These are phyloP conservation scores for Arenicola marina DNA, from an alignment of 2,888 invertebrate species.

Conservation along the genomic window DNA sequence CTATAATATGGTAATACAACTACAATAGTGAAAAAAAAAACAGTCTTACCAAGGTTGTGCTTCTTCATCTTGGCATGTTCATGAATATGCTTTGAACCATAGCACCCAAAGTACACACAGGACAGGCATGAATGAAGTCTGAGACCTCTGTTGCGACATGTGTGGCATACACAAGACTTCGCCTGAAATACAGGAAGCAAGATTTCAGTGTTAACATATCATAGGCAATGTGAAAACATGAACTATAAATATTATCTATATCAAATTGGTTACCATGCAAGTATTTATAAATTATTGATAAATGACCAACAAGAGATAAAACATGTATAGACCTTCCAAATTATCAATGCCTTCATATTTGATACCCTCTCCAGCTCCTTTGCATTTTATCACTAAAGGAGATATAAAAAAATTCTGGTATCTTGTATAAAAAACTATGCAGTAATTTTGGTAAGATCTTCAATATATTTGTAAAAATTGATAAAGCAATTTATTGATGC, in stretches of 20 bases:
- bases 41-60: slow-evolving; percentile 72
- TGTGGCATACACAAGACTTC: slow-evolving; percentile 79
- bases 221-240: background rate
- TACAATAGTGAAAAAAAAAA: background rate
- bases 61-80: slow-evolving; percentile 81
- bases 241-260: background rate
- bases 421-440: too few relatives aligned
- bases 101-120: slow-evolving; percentile 93
- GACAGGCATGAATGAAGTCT: slow-evolving; percentile 69
- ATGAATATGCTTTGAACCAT: slow-evolving; percentile 75
- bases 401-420: too few relatives aligned
- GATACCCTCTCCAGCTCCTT: too few relatives aligned
- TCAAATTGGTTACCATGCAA: background rate
- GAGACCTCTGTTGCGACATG: slow-evolving; percentile 73
- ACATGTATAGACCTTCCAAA: background rate
- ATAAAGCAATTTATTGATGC: too few relatives aligned
- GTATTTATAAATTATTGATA: background rate
- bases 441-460: too few relatives aligned
- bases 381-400: too few relatives aligned
- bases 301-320: background rate
- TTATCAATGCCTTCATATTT: too few relatives aligned
- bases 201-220: background rate
- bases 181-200: slow-evolving; percentile 66
- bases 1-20: background rate
- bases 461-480: too few relatives aligned